Conservation (phyloP, 2,888 invertebrate genomes). For the Zygogramma bicolorata region DNA sequence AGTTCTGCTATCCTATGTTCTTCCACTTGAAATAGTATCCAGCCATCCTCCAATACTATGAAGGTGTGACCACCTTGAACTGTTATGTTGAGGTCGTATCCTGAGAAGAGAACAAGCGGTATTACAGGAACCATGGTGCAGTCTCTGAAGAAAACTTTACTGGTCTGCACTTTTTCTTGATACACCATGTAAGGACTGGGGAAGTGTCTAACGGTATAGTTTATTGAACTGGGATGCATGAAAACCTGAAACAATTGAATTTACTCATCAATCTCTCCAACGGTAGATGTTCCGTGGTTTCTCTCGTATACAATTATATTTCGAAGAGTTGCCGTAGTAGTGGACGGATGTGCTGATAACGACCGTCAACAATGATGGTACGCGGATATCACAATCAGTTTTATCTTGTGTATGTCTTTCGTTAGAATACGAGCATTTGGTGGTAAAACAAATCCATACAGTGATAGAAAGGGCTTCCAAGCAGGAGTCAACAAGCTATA, state of each 20-base stretch:
- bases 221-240: conserved; percentile 84
- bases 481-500: too few species aligned
- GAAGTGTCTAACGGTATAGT: conserved; percentile 75
- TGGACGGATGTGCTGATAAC: too few species aligned
- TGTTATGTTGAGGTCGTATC: conserved; percentile 80
- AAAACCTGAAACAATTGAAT: conserved; percentile 61
- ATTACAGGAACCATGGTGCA: conserved; percentile 84
- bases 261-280: too few species aligned
- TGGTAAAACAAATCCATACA: too few species aligned
- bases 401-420: too few species aligned
- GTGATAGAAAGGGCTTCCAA: too few species aligned
- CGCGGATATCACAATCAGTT: too few species aligned
- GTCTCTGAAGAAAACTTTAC: conserved; percentile 82
- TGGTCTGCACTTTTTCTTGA: conserved; percentile 87
- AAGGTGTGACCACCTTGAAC: conserved; percentile 80
- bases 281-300: too few species aligned
- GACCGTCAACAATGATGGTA: too few species aligned
- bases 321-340: too few species aligned
- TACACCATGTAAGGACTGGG: conserved; percentile 83
- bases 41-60: conserved; percentile 81
- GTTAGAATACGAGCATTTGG: too few species aligned
- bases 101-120: conserved; percentile 79
- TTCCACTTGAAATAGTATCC: conserved; percentile 85
- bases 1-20: conserved; percentile 87
- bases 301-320: too few species aligned